Evolutionary conservation across 2,113 vertebrate species (phyloP).

Genomic region (Plecotus auritus): DNA sequence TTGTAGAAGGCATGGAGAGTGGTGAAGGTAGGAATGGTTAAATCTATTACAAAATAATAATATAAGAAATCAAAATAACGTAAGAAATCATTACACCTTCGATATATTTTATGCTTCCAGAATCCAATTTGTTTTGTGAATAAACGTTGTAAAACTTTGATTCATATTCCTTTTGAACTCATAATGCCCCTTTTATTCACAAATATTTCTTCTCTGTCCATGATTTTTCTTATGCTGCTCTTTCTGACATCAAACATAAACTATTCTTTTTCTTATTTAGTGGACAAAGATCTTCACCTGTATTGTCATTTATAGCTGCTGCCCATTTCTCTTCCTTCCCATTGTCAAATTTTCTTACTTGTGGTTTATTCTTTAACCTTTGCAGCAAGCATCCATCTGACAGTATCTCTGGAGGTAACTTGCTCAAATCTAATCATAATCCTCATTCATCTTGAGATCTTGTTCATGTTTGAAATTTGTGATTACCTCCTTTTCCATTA

Average conservation of each 20-base stretch:
- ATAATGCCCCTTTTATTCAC: not conserved
- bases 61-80: not conserved
- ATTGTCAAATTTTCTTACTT: not conserved
- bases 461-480: constrained; percentile 14
- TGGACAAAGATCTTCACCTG: not conserved
- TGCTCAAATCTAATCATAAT: not conserved
- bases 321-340: not conserved
- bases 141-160: not conserved
- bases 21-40: constrained; percentile 85
- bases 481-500: not conserved
- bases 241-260: not conserved
- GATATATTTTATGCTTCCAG: not conserved
- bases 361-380: not conserved
- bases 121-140: not conserved
- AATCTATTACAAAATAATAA: not conserved
- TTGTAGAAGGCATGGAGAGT: constrained; percentile 94
- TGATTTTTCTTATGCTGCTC: not conserved
- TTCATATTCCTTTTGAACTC: not conserved
- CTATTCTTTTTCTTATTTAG: not conserved
- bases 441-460: not conserved
- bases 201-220: not conserved
- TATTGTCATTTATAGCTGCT: not conserved
- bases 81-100: not conserved
- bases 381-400: not conserved
- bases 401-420: not conserved